phyloP scores from a whole-genome alignment of 2,797 vertebrate species.

The Gadopsis marmoratus region DNA sequence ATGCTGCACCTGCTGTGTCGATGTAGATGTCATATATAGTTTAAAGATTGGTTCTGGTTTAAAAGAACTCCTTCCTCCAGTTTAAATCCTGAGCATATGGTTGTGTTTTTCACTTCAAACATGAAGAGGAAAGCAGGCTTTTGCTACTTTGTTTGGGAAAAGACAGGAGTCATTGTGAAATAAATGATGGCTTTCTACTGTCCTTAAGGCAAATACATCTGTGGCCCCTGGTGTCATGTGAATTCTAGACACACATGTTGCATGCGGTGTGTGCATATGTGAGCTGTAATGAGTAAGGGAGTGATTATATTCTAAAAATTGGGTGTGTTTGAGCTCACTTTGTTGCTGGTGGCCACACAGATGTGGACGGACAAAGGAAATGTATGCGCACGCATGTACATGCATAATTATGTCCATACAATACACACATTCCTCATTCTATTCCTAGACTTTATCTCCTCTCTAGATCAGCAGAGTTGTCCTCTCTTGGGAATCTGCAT shows the following conservation, averaged over 20 bases:
- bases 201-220: conserved; percentile 49
- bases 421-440: conserved; percentile 28
- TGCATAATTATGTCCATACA: conserved; percentile 30
- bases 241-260: conserved; percentile 69
- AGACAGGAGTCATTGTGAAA: conserved; percentile 52
- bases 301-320: conserved; percentile 45
- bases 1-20: conserved; percentile 3
- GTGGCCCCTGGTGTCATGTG: conserved; percentile 58
- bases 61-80: conserved; percentile 28
- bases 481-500: conserved; percentile 38
- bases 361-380: conserved; percentile 54
- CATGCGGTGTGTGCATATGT: conserved; percentile 46
- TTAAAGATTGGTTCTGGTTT: conserved; percentile 37
- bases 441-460: conserved; percentile 54
- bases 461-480: conserved; percentile 65
- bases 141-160: conserved; percentile 40
- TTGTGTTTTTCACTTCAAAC: conserved; percentile 60
- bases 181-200: conserved; percentile 69
- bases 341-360: conserved; percentile 52
- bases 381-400: conserved; percentile 46
- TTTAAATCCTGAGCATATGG: conserved; percentile 51
- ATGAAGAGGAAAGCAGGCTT: conserved; percentile 16
- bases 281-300: conserved; percentile 47
- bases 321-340: conserved; percentile 13
- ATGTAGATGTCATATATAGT: conserved; percentile 12